Percentiles rank a stretch among this genome's conserved stretches.
phyloP scores from a whole-genome alignment of 2,113 vertebrate species.

The Phylloscopus trochilus region DNA sequence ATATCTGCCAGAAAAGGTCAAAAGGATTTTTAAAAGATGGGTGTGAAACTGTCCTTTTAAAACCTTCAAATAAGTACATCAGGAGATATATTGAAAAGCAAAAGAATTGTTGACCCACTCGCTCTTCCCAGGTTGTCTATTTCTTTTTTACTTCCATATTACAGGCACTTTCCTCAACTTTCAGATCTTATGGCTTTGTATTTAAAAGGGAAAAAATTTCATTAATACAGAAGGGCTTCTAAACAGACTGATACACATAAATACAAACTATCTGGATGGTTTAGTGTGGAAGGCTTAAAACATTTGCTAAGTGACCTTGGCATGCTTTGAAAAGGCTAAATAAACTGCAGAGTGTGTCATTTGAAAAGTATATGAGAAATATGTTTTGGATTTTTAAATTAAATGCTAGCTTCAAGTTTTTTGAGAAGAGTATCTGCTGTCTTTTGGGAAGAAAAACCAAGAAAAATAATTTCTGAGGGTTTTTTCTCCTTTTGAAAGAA shows the following conservation, averaged over 20 bases:
- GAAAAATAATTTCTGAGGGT: conserved; percentile 33
- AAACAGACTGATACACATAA: not conserved
- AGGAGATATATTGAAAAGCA: not conserved
- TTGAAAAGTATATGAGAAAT: not conserved
- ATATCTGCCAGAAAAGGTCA: not conserved
- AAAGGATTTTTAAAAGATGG: conserved; percentile 11
- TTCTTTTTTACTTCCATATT: not conserved
- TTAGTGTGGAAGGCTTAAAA: not conserved
- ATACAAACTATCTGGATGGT: not conserved
- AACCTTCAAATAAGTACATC: not conserved
- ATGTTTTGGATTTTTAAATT: not conserved
- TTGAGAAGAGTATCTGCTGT: not conserved
- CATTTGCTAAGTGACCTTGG: not conserved
- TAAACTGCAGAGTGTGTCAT: not conserved
- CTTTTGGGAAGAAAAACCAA: conserved; percentile 32
- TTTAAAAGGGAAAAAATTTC: not conserved
- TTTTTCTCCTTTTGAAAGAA: conserved; percentile 35
- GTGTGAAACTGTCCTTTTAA: not conserved
- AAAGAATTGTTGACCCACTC: not conserved
- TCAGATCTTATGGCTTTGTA: not conserved
- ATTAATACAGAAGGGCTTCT: not conserved
- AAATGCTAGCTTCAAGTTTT: not conserved
- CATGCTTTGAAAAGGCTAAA: not conserved
- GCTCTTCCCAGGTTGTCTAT: not conserved
- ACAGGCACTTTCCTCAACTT: not conserved